Base-by-base conservation (phyloP, 2,888 invertebrate species). In the Eupithecia pulchellata region DNA sequence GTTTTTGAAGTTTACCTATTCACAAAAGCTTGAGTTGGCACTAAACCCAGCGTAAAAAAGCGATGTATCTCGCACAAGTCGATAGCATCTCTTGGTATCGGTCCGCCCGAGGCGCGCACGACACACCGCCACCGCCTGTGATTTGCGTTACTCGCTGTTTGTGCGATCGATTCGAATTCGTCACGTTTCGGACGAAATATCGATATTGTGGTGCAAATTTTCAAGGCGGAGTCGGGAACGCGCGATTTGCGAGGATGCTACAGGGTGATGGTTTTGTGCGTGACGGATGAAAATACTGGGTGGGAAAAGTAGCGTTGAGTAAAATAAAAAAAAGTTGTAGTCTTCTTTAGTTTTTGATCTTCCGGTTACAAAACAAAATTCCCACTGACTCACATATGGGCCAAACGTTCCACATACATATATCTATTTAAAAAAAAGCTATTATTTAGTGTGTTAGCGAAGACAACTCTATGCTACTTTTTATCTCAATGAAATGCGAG, bases 131-230 rank as follows among this genome's bases (percentile, higher is more conserved):
- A 80, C 84, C 86, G 87, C 85, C 87, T 81, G 82, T 86, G 87
- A 88, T 89, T 89, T 87, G 87, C 85, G 82, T 81, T 82, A 81
- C 82, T 76, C 83, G 86, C 81, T 87, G 84, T 85, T 88, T 86
- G 86, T 79, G 83, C 84, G 78, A 86, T 87, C 88, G 88, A 88
- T 86, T 86, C 84, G 84, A 79, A 89, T 87, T 87, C 90, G 89
- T 90, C 90, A 90, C 90, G 90, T 89, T 89, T 81, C 70, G 80
- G 77, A 79, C 82, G 81, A 81, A 82, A 80, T 81, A 84, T 79
- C 84, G 85, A 83, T 80, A 80, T 79, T 81, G 82, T 77, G 78
- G 77, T 79, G 88, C 88, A 88, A 88, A 89, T 89, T 87, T 89
- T 80, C 79, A 81, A 87, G 89, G 89, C 89, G 89, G 82, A 81